Evolutionary conservation across 2,888 invertebrate species (phyloP).

Genomic region (Stenchaetothrips biformis): DNA sequence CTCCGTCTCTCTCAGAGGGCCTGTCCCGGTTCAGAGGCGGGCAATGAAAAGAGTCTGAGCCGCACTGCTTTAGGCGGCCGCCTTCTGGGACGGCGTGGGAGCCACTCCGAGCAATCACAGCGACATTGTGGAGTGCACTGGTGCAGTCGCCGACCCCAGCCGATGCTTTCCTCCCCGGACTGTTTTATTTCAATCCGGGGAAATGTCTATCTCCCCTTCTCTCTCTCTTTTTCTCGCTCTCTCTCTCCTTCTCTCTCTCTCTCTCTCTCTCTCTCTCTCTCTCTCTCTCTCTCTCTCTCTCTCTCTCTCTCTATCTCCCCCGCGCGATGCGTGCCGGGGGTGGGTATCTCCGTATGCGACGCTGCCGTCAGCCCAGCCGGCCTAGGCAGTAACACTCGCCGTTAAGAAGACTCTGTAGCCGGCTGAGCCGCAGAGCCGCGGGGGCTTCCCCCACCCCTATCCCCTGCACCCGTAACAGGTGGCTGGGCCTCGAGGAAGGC

Average conservation of each 20-base stretch:
- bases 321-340: not conserved
- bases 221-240: too few species aligned
- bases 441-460: not conserved
- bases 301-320: constrained; percentile 1
- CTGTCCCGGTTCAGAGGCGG: not conserved
- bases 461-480: constrained; percentile 5
- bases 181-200: not conserved
- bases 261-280: constrained; percentile 28
- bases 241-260: not conserved
- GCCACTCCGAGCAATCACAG: not conserved
- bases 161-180: not conserved
- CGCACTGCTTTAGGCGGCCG: not conserved
- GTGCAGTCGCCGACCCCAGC: not conserved
- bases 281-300: not conserved
- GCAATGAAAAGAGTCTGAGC: not conserved
- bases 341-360: not conserved
- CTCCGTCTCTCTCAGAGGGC: not conserved
- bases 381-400: not conserved
- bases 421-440: not conserved
- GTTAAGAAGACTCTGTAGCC: not conserved
- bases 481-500: not conserved
- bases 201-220: not conserved
- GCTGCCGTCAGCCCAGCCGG: not conserved
- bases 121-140: not conserved
- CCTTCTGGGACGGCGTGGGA: too few species aligned